Evolutionary conservation across 1,140 invertebrate species (phyloP), one percentile per base, ranked within the genome.

Genomic region (Odontomachus brunneus): DNA sequence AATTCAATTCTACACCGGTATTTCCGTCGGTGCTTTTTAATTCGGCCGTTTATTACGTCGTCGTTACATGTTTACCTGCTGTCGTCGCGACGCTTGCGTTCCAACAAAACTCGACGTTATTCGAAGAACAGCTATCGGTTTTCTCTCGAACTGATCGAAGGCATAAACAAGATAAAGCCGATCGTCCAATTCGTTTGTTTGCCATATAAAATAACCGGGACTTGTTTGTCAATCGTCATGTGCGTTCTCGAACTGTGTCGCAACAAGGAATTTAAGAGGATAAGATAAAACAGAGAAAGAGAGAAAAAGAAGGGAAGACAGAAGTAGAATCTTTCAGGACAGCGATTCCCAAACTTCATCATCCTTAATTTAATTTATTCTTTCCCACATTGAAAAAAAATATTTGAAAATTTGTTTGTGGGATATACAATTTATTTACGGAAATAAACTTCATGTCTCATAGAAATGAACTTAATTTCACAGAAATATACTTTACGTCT

Each of bases 171-270:
- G 48, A 66, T 63, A 82, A 84, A 78, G 69, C 65, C 60, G 49
- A 84, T 84, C 75, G 75, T 78, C 57, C 82, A 75, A 69, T 57
- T 80, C 72, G 73, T 51, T 78, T 74, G 83, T 88, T 88, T 85
- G 76, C 62, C 53, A 63, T 84, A 57, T 74, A 74, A 85, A 88
- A 88, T 78, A 88, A 88, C 60, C 53, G 53, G 26, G 22, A 38
- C 48, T 60, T 82, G 84, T 84, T 86, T 78, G 86, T 90, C 88
- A 67, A 80, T 33, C 73, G 33, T 87, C 75, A 72, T 67, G 75
- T 74, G 73, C 44, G 19, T 71, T 71, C 48, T 62, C 49, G 38
- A 73, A 85, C 48, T 82, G 75, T 55, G 65, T 69, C 48, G 48
- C 29, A 22, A 71, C 55, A 66, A 71, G 29, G 38, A 72, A 65